Conservation (phyloP, 2,797 vertebrate species). For the Peromyscus nudipes region DNA sequence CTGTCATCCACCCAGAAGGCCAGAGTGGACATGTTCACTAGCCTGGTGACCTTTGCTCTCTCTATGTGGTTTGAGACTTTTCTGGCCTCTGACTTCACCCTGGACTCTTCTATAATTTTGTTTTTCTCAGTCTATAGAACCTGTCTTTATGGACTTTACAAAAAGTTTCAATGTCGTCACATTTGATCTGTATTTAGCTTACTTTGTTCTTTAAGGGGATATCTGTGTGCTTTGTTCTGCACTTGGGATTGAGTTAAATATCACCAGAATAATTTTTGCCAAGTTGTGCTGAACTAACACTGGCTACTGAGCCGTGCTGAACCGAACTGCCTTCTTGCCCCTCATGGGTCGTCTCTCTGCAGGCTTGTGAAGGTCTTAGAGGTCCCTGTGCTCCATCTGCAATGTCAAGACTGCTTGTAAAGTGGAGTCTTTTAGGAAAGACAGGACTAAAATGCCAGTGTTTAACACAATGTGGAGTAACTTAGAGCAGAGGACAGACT, state of each 20-base stretch:
- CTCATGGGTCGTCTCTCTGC: background rate
- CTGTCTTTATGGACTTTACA: too few relatives aligned
- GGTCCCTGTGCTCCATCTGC: background rate
- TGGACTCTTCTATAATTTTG: too few relatives aligned
- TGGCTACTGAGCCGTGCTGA: background rate
- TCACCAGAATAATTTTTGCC: too few relatives aligned
- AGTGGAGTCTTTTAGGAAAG: background rate
- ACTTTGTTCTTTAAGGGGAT: too few relatives aligned
- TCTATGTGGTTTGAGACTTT: too few relatives aligned
- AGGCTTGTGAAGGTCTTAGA: background rate
- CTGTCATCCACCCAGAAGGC: background rate
- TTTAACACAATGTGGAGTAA: background rate
- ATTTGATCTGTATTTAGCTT: background rate
- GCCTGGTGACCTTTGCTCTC: too few relatives aligned
- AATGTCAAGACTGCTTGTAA: background rate
- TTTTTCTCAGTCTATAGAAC: too few relatives aligned
- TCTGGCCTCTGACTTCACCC: too few relatives aligned
- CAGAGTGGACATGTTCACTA: background rate
- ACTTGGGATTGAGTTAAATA: too few relatives aligned
- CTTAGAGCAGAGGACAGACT: background rate
- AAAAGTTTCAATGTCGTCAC: background rate
- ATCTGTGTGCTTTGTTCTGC: too few relatives aligned
- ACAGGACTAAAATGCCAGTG: background rate
- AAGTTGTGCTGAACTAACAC: background rate
- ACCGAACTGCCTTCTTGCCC: background rate